A percentile compares a stretch with the other conserved stretches of the same genome.
Evolutionary conservation across 2,113 vertebrate genomes (phyloP).

Genomic region (Thryonomys swinderianus): DNA sequence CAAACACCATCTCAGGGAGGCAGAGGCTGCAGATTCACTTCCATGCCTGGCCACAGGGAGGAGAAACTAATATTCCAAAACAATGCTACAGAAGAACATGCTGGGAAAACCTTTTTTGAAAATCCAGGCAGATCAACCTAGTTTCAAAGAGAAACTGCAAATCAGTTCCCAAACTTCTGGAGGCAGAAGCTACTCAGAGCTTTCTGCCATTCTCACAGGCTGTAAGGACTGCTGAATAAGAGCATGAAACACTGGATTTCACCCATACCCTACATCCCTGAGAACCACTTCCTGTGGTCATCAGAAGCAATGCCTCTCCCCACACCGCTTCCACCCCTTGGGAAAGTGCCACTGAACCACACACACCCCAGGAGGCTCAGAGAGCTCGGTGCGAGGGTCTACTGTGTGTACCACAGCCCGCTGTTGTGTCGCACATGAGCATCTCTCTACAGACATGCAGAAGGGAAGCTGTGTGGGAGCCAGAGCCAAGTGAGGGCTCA

Average conservation of each 20-base stretch:
- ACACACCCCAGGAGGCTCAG: not conserved
- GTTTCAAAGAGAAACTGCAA: not conserved
- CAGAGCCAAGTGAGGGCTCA: not conserved
- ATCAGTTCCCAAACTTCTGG: not conserved
- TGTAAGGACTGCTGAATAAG: not conserved
- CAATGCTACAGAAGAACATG: not conserved
- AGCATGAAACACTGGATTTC: not conserved
- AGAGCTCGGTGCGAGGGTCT: not conserved
- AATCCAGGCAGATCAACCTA: not conserved
- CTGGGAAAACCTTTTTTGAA: not conserved
- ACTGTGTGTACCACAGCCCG: not conserved
- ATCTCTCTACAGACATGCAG: not conserved
- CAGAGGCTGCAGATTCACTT: slow-evolving; percentile 52
- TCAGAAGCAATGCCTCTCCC: not conserved
- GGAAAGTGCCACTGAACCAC: not conserved
- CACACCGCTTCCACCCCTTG: not conserved
- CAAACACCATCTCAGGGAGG: not conserved
- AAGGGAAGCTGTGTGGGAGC: not conserved
- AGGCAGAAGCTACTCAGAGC: not conserved
- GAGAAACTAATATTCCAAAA: not conserved
- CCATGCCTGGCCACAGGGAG: slow-evolving; percentile 55
- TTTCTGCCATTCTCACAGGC: not conserved
- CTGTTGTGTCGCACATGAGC: not conserved
- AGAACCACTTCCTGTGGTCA: not conserved
- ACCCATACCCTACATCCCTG: accelerated